Base-by-base conservation (phyloP, 2,888 invertebrate species). In the Ophioninae sp. region DNA sequence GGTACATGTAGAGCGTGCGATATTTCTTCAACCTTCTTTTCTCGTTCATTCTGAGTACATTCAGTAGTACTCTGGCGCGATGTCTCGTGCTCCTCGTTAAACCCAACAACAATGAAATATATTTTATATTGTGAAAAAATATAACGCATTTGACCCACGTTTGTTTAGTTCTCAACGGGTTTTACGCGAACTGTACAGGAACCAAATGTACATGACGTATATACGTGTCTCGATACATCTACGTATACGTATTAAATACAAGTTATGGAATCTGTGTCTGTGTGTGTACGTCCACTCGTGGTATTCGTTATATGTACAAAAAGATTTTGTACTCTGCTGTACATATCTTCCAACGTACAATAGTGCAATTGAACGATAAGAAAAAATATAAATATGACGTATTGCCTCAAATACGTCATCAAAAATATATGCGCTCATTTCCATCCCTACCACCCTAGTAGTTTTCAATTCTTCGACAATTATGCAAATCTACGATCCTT, bases 41-140 rank as follows among this genome's bases (percentile, higher is more conserved):
- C 10, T 44, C 30, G 13, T 7, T n/a, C 44, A 0, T 56, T 62
- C 30, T 56, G 69, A 64, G 21, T 30, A 68, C 77, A 75, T 41
- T 61, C 0, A 61, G 57, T 50, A 50, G 8, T n/a, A 7, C 62
- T 50, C 17, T 44, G 7, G 21, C 37, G 39, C 23, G 8, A 17
- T 39, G 17, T 8, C 8, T 30, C 17, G 7, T 62, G 39, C 20
- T 37, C 37, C 8, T 50, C n/a, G 2, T 64, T 79, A 65, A 59
- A 78, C 73, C n/a, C 84, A 87, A 86, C 84, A 87, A 82, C 81
- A 76, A 85, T 86, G 83, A 86, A 86, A 83, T 85, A 86, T 67
- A 78, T 74, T 69, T 70, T 68, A 73, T 85, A 86, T 83, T 79
- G 86, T 87, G 87, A 83, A 86, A 87, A 87, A 87, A 87, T 87